Conservation (phyloP, 2,888 invertebrate species). For the Spodoptera exigua region DNA sequence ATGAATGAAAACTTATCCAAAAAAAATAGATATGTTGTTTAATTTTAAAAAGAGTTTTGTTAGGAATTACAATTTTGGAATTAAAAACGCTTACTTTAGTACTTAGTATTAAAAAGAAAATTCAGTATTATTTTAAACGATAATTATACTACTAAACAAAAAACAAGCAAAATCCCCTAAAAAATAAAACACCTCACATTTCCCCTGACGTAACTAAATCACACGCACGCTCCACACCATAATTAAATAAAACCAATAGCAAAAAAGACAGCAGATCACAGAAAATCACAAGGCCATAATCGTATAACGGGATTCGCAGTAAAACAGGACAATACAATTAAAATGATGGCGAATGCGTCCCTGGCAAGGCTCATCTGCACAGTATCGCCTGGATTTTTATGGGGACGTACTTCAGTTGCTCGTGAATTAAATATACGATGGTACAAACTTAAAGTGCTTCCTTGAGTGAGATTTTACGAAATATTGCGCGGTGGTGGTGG, state of each 20-base stretch:
- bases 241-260: constrained; percentile 60
- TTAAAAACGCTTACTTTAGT: too few relatives aligned
- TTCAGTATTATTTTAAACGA: too few relatives aligned
- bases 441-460: constrained; percentile 85
- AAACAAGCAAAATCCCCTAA: too few relatives aligned
- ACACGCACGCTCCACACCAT: constrained; percentile 34
- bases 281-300: constrained; percentile 75
- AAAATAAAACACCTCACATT: neutral
- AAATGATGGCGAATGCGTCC: constrained; percentile 82
- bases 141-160: too few relatives aligned
- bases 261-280: constrained; percentile 69
- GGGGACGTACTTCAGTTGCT: constrained; percentile 84
- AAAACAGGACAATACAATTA: constrained; percentile 86
- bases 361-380: constrained; percentile 86
- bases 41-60: too few relatives aligned
- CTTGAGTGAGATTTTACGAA: constrained; percentile 85
- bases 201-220: constrained; percentile 40
- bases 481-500: constrained; percentile 72
- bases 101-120: too few relatives aligned
- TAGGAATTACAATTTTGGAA: too few relatives aligned
- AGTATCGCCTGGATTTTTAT: constrained; percentile 88
- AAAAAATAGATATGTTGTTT: too few relatives aligned
- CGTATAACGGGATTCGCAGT: constrained; percentile 86
- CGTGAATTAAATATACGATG: constrained; percentile 88
- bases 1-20: too few relatives aligned